Evolutionary conservation across 1,140 invertebrate species (phyloP), one percentile per base, ranked within the genome.

Genomic region (Mercenaria mercenaria): DNA sequence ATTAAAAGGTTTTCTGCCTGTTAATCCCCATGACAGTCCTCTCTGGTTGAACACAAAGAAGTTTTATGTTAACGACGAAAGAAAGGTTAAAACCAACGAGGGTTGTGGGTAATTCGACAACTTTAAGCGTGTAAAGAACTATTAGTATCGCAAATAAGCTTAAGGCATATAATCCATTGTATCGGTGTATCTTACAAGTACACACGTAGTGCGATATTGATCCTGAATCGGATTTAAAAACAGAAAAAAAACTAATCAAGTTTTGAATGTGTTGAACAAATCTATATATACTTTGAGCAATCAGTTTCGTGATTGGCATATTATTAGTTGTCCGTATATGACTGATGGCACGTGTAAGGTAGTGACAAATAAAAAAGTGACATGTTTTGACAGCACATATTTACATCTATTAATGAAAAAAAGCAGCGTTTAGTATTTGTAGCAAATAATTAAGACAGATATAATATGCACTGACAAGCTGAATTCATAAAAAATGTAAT

Each of bases 61-160:
- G 47, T 50, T 13, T 74, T 50, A 79, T 34, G 43, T 50, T 52
- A 76, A 52, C 47, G 18, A 50, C 43, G 43, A 79, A 8, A 32
- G 32, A 77, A 77, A 56, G 43, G 29, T 56, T 50, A 29, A 79
- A 37, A 56, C 76, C 50, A 79, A 72, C 67, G 1, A 56, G 76
- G 72, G 76, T 79, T 79, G 56, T 50, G 76, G 76, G 50, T 79
- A 79, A 79, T 79, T 79, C 23, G 47, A 37, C 76, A 37, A 37
- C 32, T 37, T 79, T 79, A 56, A 79, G 76, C 47, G 76, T 52
- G 76, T 79, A 72, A 41, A 64, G 59, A 29, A 64, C 10, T 64
- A 64, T 64, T 64, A 64, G 59, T 64, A 64, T 15, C 37, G 34
- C 67, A 72, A 72, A 72, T 72, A 72, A 29, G 67, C 67, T 72